Evolutionary conservation across 2,888 invertebrate species (phyloP).

Genomic region (Sinotaia quadrata): DNA sequence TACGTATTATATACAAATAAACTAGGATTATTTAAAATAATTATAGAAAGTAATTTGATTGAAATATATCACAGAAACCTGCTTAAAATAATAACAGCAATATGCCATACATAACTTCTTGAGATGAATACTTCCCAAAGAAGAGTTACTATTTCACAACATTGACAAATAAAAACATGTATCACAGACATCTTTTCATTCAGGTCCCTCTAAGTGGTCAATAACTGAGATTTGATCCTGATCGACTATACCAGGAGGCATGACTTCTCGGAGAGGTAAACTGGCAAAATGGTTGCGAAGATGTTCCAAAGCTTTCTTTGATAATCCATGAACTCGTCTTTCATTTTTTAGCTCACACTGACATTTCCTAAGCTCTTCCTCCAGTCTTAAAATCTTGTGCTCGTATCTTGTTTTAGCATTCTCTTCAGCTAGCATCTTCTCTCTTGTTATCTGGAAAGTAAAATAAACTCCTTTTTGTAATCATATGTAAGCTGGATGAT

Average conservation of each 20-base stretch:
- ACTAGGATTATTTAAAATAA: no score
- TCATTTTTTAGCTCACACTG: constrained; percentile 52
- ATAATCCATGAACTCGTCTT: constrained; percentile 47
- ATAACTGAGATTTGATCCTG: constrained; percentile 50
- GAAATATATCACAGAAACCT: no score
- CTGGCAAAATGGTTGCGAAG: constrained; percentile 63
- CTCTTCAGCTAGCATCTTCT: constrained; percentile 51
- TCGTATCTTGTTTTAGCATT: constrained; percentile 53
- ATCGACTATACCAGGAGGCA: constrained; percentile 48
- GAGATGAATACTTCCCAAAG: no score
- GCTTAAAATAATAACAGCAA: no score
- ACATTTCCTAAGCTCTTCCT: constrained; percentile 50
- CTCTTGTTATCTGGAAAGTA: constrained; percentile 31
- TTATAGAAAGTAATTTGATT: no score
- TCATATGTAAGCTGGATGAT: no score
- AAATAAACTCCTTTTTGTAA: no score
- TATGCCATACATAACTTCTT: no score
- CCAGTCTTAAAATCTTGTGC: constrained; percentile 53
- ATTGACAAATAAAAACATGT: no score
- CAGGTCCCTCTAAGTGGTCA: constrained; percentile 44
- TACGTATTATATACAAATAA: no score
- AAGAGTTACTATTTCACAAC: neutral
- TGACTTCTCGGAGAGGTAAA: constrained; percentile 51
- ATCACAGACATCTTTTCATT: no score
- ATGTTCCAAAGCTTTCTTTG: constrained; percentile 62